phyloP scores from a whole-genome alignment of 2,888 invertebrate genomes.

The Cataglyphis albicans region DNA sequence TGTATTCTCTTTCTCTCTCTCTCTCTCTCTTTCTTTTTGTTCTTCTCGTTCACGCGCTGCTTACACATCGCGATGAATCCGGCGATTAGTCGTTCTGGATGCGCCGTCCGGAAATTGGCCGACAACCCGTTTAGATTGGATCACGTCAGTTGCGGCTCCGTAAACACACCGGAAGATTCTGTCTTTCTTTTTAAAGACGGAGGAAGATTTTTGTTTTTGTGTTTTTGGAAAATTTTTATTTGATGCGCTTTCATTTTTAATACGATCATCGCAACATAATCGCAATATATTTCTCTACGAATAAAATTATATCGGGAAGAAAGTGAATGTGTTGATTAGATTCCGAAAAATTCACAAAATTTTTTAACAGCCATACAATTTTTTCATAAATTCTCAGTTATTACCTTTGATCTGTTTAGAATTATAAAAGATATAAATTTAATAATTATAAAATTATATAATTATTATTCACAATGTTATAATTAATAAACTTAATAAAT shows the following conservation, averaged over 20 bases:
- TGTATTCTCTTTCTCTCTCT: background rate
- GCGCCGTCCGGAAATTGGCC: conserved; percentile 41
- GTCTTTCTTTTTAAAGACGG: conserved; percentile 1
- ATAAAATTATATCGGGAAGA: background rate
- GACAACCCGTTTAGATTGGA: conserved; percentile 40
- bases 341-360: background rate
- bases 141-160: conserved; percentile 30
- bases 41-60: conserved; percentile 2
- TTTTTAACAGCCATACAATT: background rate
- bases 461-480: too few species aligned
- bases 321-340: background rate
- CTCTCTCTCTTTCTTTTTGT: background rate
- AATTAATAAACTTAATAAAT: background rate
- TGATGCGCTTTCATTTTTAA: conserved; percentile 14
- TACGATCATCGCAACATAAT: conserved; percentile 5
- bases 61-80: conserved; percentile 46
- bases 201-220: background rate
- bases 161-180: conserved; percentile 26
- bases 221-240: conserved; percentile 17
- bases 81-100: conserved; percentile 34
- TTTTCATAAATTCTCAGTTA: background rate
- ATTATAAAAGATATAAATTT: background rate
- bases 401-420: background rate
- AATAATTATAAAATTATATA: background rate
- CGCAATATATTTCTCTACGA: background rate